Percentiles rank a stretch among this genome's conserved stretches.
Conservation (phyloP, 2,797 vertebrate genomes). For the Molossus alvarezi region DNA sequence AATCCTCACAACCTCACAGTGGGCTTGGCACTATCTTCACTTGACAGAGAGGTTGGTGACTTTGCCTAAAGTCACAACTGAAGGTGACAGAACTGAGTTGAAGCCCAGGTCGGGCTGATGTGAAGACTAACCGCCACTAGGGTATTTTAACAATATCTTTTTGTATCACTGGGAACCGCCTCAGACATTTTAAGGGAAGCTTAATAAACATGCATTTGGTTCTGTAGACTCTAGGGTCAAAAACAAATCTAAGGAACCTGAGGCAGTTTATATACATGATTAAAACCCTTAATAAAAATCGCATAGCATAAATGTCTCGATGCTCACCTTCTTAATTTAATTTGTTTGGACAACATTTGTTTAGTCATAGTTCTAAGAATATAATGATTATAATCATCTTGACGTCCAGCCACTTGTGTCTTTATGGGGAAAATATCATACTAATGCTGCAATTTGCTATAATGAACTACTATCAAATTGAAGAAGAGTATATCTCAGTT, state of each 20-base stretch:
- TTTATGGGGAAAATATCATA: conserved; percentile 46
- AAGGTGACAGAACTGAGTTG: not conserved
- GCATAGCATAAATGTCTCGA: not conserved
- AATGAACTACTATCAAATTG: not conserved
- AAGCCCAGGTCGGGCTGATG: not conserved
- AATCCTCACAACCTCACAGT: not conserved
- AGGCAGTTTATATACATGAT: not conserved
- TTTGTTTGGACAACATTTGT: conserved; percentile 41
- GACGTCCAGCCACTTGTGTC: not conserved
- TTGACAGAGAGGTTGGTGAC: not conserved
- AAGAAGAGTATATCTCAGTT: not conserved
- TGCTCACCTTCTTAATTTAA: conserved; percentile 32
- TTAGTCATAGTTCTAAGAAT: not conserved
- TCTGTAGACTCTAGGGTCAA: not conserved
- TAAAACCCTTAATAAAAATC: not conserved
- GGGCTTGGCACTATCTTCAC: not conserved
- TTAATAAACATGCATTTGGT: conserved; percentile 34
- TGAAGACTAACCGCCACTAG: not conserved
- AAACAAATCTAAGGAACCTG: not conserved
- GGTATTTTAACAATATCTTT: not conserved
- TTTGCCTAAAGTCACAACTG: not conserved
- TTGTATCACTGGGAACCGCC: not conserved
- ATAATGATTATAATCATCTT: not conserved
- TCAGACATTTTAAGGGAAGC: conserved; percentile 24
- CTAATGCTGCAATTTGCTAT: conserved; percentile 13